These are phyloP conservation scores for Oxytorus armatus DNA, from an alignment of 2,888 invertebrate species.

Conservation along the genomic window DNA sequence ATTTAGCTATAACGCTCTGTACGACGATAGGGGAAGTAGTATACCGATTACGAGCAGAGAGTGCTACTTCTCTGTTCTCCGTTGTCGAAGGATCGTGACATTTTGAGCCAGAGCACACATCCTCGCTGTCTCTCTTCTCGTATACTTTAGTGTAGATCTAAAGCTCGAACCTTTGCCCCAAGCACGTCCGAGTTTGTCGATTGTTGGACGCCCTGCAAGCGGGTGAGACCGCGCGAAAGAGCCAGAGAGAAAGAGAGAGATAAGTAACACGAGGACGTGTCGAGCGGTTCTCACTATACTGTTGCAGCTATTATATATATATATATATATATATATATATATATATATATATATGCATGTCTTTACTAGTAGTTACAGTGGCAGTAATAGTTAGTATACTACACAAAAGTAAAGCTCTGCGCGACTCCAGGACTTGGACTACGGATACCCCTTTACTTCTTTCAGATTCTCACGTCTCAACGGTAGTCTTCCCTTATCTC, in stretches of 20 bases:
- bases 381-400: constrained; percentile 34
- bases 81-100: constrained; percentile 42
- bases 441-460: constrained; percentile 25
- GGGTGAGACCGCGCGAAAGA: constrained; percentile 4
- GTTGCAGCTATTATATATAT: constrained; percentile 11
- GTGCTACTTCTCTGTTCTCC: not conserved
- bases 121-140: not conserved
- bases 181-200: constrained; percentile 57
- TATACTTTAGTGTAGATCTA: constrained; percentile 23
- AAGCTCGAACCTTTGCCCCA: constrained; percentile 42
- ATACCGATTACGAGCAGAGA: constrained; percentile 3
- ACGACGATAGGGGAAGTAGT: constrained; percentile 3
- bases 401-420: constrained; percentile 28
- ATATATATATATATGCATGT: not conserved
- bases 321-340: constrained; percentile 4
- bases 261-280: constrained; percentile 23
- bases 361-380: constrained; percentile 3
- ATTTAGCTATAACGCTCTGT: constrained; percentile 1
- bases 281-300: constrained; percentile 13
- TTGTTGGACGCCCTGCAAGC: constrained; percentile 47
- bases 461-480: constrained; percentile 52
- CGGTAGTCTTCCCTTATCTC: constrained; percentile 55
- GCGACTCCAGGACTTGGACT: constrained; percentile 22
- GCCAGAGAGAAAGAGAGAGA: constrained; percentile 13
- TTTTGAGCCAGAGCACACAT: constrained; percentile 41